Conservation (phyloP, 2,113 vertebrate species). For the Anhinga rufa region DNA sequence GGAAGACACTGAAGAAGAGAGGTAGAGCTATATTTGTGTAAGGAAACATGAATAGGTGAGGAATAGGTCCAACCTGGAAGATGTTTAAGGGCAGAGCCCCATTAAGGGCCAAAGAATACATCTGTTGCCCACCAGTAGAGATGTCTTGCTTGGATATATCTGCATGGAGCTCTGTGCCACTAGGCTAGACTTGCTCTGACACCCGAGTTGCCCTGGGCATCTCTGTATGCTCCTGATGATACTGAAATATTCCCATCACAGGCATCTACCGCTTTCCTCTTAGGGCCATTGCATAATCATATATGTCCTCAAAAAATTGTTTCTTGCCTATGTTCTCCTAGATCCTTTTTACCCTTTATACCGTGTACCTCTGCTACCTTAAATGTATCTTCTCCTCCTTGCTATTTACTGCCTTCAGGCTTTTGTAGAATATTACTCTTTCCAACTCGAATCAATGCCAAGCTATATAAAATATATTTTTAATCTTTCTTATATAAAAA, state of each 20-base stretch:
- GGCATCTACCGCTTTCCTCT: not conserved
- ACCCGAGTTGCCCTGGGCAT: not conserved
- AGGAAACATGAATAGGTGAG: not conserved
- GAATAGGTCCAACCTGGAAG: not conserved
- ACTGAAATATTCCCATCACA: not conserved
- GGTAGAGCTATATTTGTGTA: not conserved
- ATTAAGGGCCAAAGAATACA: not conserved
- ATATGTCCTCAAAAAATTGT: not conserved
- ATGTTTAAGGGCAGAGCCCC: not conserved
- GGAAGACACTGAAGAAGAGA: not conserved
- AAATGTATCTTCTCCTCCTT: not conserved
- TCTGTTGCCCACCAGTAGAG: not conserved
- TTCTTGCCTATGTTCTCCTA: not conserved
- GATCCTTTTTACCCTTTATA: not conserved
- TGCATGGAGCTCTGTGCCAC: not conserved
- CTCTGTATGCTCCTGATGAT: not conserved
- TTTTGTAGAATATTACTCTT: not conserved
- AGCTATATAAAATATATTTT: not conserved
- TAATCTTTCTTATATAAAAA: not conserved
- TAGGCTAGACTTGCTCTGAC: not conserved
- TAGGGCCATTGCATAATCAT: not conserved
- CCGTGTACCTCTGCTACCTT: fast-evolving
- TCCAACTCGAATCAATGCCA: not conserved
- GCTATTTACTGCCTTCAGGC: not conserved
- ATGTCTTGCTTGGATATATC: not conserved